Base-by-base conservation (phyloP, 2,113 vertebrate genomes). In the Empidonax alnorum region DNA sequence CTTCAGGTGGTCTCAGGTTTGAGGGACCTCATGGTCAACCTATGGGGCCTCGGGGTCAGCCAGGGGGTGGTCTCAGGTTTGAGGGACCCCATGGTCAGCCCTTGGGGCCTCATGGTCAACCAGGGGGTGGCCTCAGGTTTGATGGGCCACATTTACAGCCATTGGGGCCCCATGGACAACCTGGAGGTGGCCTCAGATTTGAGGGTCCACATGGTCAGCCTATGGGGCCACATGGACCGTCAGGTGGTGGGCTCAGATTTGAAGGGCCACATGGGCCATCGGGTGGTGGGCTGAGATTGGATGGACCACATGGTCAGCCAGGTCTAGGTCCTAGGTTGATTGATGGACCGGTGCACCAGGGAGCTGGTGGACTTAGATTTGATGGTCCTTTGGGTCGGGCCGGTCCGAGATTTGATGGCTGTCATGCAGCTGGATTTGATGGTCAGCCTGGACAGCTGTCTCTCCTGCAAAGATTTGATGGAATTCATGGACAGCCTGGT, bases 51-150 rank as follows among this genome's bases (percentile, higher is more conserved):
- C 98, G 96, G 86, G 98, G 97, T 90, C 97, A 98, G 52, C 97
- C 98, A 83, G 98, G 97, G 18, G 98, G 98, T 67, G 97, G 97
- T 42, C 97, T 98, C 87, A 98, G 98, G 67, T 99, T 99, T 98
- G 98, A 99, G 84, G 98, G 98, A 61, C 98, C 98, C 87, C 98
- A 98, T 90, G 97, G 98, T 93, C 98, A 98, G 80, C 98, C 98
- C 19, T 97, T 98, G 84, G 97, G 98, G 30, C 98, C 97, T 41
- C 98, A 98, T 94, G 98, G 98, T 97, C 98, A 98, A 78, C 97
- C 98, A 61, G 98, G 98, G 7, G 98, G 98, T 47, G 96, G 98
- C 23, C 97, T 98, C 85, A 97, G 98, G 67, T 99, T 98, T 98
- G 98, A 99, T 47, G 98, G 98, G 31, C 98, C 98, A 41, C 98